Conservation (phyloP, 2,888 invertebrate genomes). For the Argynnis bischoffii region DNA sequence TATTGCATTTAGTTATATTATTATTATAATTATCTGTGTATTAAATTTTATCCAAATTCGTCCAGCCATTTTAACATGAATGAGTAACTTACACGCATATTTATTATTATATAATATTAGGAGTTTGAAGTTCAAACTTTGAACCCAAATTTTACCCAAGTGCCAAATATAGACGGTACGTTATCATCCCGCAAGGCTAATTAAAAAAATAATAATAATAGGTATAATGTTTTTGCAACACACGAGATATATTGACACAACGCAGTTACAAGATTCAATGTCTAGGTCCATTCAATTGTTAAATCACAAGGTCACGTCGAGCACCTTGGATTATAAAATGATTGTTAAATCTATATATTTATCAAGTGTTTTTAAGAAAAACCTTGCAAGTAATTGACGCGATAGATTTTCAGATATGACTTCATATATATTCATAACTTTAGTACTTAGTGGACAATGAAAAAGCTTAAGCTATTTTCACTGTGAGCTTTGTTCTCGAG, state of each 20-base stretch:
- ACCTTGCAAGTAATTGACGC: slow-evolving; percentile 62
- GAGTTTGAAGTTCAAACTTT: too few relatives aligned
- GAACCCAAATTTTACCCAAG: too few relatives aligned
- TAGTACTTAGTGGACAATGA: slow-evolving; percentile 11
- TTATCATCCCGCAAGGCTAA: too few relatives aligned
- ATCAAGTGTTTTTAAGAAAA: slow-evolving; percentile 51
- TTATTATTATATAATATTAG: too few relatives aligned
- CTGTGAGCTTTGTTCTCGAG: slow-evolving; percentile 19
- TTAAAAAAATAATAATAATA: too few relatives aligned
- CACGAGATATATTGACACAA: background rate
- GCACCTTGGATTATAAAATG: slow-evolving; percentile 67
- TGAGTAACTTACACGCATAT: too few relatives aligned
- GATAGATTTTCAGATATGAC: slow-evolving; percentile 41
- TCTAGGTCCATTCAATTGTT: slow-evolving; percentile 59
- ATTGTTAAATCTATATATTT: slow-evolving; percentile 56
- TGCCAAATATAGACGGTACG: too few relatives aligned
- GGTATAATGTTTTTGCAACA: too few relatives aligned
- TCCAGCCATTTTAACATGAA: too few relatives aligned
- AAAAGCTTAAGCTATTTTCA: slow-evolving; percentile 26
- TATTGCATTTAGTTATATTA: too few relatives aligned
- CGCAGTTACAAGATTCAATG: slow-evolving; percentile 12
- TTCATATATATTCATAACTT: slow-evolving; percentile 17
- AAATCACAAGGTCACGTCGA: slow-evolving; percentile 79
- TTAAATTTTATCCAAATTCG: too few relatives aligned
- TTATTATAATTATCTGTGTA: too few relatives aligned